phyloP scores from a whole-genome alignment of 2,888 invertebrate species.

The Drosophila demipolita region DNA sequence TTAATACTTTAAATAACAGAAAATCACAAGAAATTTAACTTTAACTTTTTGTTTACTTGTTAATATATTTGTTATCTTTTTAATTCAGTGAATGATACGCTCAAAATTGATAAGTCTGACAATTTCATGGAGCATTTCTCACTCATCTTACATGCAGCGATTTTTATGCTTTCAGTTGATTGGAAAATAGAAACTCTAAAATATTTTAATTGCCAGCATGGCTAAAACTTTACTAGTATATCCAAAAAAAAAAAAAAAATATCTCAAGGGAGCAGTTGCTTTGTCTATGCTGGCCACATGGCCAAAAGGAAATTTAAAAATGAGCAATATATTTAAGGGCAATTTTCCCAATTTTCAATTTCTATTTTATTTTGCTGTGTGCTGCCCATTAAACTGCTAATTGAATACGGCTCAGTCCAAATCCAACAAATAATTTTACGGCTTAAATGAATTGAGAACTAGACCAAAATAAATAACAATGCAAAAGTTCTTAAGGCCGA shows the following conservation, averaged over 20 bases:
- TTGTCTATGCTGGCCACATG: conserved; percentile 42
- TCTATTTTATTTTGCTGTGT: conserved; percentile 29
- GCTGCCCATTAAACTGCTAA: conserved; percentile 35
- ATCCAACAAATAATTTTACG: conserved; percentile 3
- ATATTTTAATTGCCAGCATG: conserved; percentile 17
- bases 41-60: not conserved
- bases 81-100: not conserved
- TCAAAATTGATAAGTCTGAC: not conserved
- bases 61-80: not conserved
- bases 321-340: conserved; percentile 42
- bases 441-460: conserved; percentile 4
- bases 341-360: conserved; percentile 37
- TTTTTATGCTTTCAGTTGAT: not conserved
- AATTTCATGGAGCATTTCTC: not conserved
- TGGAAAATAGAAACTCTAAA: not conserved
- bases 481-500: not conserved
- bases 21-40: not conserved
- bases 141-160: not conserved
- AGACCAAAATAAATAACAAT: conserved; percentile 22
- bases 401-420: conserved; percentile 37
- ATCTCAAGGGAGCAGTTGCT: conserved; percentile 26
- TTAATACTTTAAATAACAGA: not conserved
- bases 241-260: conserved; percentile 22
- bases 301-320: conserved; percentile 46
- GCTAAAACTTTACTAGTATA: conserved; percentile 11